Base-by-base conservation (phyloP, 1,140 invertebrate species). In the Lepidurus packardi region DNA sequence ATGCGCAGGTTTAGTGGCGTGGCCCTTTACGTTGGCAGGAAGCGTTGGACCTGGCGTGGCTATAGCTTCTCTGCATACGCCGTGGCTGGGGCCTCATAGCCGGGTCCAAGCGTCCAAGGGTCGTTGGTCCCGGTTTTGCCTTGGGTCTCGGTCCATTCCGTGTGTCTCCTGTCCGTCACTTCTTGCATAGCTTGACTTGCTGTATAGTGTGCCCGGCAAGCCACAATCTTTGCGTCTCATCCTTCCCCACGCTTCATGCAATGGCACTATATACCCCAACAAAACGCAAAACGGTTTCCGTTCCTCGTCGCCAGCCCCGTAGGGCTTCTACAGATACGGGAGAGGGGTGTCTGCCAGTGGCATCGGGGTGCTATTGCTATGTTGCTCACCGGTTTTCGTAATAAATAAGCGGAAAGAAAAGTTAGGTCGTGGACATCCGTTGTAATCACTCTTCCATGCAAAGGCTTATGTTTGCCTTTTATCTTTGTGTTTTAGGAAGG, bases 81-180 rank as follows among this genome's bases (percentile, higher is more conserved):
- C 53, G 53, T 65, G 13, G 53, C 53, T 65, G 4, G 53, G 53
- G 53, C 53, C 53, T 65, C 53, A 21, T 34, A 34, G 0, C 53
- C 21, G 4, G 53, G 13, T 65, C 53, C 53, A 65, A 65, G 21
- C 13, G 53, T 65, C 21, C 53, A 65, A 65, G 53, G 53, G 53
- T 65, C 53, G 53, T 65, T 65, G 53, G 53, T 65, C 53, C 53
- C 53, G 8, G 53, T 65, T 65, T 65, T 16, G 53, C 53, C 53
- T 16, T 65, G 45, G 45, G 45, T 16, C 3, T n/a, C 53, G 16
- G 53, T 65, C 53, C 53, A 65, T 16, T 10, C 45, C 45, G 45
- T 47, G 53, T 4, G 16, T 21, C 16, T 16, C 53, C 0, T 65
- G 53, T 16, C 53, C 53, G 13, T 65, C 53, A 65, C 53, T 21